These are phyloP conservation scores for Xiphias gladius DNA, from an alignment of 2,113 vertebrate genomes.

Conservation along the genomic window DNA sequence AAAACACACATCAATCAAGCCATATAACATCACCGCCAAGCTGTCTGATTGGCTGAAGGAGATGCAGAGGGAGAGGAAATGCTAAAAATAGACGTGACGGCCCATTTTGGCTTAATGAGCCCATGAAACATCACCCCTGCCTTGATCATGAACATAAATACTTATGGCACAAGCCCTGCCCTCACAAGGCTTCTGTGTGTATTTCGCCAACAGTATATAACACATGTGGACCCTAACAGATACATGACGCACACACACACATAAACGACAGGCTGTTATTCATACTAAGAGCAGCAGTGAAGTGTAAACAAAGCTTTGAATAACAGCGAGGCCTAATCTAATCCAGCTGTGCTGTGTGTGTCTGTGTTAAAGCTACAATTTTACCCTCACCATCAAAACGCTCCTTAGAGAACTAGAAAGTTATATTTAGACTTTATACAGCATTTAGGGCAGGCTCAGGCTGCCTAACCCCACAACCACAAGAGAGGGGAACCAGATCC, in stretches of 20 bases:
- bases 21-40: slow-evolving; percentile 43
- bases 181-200: slow-evolving; percentile 57
- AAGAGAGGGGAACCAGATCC: slow-evolving; percentile 69
- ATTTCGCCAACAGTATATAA: slow-evolving; percentile 38
- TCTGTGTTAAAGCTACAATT: slow-evolving; percentile 71
- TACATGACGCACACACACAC: slow-evolving; percentile 27
- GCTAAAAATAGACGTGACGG: slow-evolving; percentile 70
- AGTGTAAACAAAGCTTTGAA: slow-evolving; percentile 72
- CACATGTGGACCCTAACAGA: slow-evolving; percentile 36
- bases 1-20: slow-evolving; percentile 62
- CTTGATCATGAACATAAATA: slow-evolving; percentile 33
- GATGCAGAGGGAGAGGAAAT: slow-evolving; percentile 34
- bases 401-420: slow-evolving; percentile 61
- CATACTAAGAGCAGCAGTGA: slow-evolving; percentile 38
- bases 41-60: slow-evolving; percentile 52
- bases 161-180: slow-evolving; percentile 28
- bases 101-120: slow-evolving; percentile 66
- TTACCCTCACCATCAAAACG: slow-evolving; percentile 74
- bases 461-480: slow-evolving; percentile 73
- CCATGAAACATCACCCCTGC: slow-evolving; percentile 45
- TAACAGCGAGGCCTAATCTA: slow-evolving; percentile 66
- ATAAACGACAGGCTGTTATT: slow-evolving; percentile 54
- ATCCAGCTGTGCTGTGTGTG: slow-evolving; percentile 78
- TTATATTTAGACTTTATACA: slow-evolving; percentile 82
- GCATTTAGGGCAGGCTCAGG: slow-evolving; percentile 69